Evolutionary conservation across 35 echinoderm and acorn worm species (phyloP).

Genomic region (Eucidaris tribuloides): DNA sequence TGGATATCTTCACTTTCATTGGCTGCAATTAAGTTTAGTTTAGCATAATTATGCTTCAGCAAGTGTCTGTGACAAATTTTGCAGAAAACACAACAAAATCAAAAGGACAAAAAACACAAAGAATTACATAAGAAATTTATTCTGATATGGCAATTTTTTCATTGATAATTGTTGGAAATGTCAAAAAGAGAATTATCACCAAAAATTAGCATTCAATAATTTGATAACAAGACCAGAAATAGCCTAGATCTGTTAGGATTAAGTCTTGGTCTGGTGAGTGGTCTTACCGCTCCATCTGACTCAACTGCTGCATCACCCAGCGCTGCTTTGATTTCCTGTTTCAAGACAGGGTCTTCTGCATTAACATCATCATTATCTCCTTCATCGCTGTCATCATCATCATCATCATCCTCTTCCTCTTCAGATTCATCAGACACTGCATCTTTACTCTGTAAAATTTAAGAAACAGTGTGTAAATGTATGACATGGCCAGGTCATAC

Average conservation of each 20-base stretch:
- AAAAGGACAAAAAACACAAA: too few species aligned
- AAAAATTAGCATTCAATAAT: neutral
- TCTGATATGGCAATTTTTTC: too few species aligned
- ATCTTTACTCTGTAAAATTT: neutral
- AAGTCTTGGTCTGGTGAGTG: neutral
- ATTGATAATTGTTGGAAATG: too few species aligned
- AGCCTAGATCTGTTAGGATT: too few species aligned
- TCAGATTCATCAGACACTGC: neutral
- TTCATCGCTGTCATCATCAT: constrained; percentile 25
- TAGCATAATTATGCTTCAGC: too few species aligned
- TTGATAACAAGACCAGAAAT: neutral
- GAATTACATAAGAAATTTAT: too few species aligned
- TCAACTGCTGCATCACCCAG: constrained; percentile 39
- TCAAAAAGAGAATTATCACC: too few species aligned
- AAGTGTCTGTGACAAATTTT: too few species aligned
- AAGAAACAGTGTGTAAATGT: neutral
- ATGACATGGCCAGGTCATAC: too few species aligned
- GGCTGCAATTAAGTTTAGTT: too few species aligned
- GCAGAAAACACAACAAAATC: too few species aligned
- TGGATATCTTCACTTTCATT: too few species aligned
- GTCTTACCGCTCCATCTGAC: constrained; percentile 26
- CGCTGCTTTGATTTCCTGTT: constrained; percentile 31
- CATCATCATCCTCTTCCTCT: constrained; percentile 6
- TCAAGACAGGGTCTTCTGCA: constrained; percentile 30
- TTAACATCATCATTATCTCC: constrained; percentile 9